A percentile compares a stretch with the other conserved stretches of the same genome.
These are phyloP conservation scores for Tupaia chinensis DNA, from an alignment of 2,113 vertebrate genomes.

Conservation along the genomic window DNA sequence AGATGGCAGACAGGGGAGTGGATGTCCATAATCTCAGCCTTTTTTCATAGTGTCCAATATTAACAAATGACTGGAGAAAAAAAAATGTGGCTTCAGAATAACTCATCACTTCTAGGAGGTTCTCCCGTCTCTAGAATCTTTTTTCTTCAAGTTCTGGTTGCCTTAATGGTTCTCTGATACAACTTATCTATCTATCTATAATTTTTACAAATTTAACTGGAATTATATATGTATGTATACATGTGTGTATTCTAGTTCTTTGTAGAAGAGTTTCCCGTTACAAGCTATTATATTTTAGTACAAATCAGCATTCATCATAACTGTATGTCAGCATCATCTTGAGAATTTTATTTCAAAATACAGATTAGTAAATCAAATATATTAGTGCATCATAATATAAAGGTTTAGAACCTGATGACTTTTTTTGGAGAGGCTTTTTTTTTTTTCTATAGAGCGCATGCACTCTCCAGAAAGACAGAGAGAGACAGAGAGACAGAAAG, in stretches of 20 bases:
- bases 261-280: neutral
- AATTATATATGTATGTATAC: neutral
- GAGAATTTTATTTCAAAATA: slow-evolving; percentile 37
- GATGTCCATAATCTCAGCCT: neutral
- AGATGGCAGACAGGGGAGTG: neutral
- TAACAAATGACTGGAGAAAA: neutral
- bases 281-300: neutral
- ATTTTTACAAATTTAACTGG: neutral
- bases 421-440: neutral
- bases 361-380: neutral
- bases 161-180: neutral
- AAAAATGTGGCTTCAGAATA: neutral
- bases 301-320: neutral
- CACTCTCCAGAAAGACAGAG: too few relatives aligned
- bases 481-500: too few relatives aligned
- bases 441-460: too few relatives aligned
- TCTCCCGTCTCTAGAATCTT: neutral
- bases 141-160: neutral
- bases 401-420: neutral
- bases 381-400: neutral
- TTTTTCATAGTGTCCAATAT: neutral
- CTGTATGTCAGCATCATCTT: neutral
- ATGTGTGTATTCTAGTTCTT: neutral
- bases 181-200: neutral
- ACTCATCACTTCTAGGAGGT: neutral